These are phyloP conservation scores for Chrysochloris asiatica DNA, from an alignment of 2,113 vertebrate genomes.

Conservation along the genomic window DNA sequence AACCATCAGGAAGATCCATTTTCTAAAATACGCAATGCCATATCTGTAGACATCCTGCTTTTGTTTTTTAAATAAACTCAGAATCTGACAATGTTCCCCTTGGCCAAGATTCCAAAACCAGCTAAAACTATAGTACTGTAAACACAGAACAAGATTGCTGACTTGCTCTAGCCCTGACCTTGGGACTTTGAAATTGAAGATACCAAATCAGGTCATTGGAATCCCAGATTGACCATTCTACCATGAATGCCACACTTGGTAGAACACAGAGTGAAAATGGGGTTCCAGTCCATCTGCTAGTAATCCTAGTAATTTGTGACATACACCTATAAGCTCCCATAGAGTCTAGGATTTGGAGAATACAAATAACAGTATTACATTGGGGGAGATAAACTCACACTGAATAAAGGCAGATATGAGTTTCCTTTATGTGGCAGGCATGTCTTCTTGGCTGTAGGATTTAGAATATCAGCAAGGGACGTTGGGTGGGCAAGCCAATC, in stretches of 20 bases:
- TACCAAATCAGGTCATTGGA: background rate
- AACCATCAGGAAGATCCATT: background rate
- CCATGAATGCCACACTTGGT: background rate
- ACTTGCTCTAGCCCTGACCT: background rate
- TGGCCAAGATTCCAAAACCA: conserved; percentile 32
- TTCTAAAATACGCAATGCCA: background rate
- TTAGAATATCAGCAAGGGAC: conserved; percentile 28
- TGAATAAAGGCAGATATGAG: conserved; percentile 32
- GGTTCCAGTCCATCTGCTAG: background rate
- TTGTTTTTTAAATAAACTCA: conserved; percentile 55
- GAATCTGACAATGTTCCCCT: background rate
- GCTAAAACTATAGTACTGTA: background rate
- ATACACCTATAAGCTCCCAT: background rate
- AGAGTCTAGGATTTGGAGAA: background rate
- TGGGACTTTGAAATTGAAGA: background rate
- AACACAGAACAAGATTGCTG: background rate
- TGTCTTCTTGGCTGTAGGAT: conserved; percentile 57
- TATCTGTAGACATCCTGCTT: conserved; percentile 11
- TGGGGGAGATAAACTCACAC: conserved; percentile 29
- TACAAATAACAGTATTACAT: conserved; percentile 35
- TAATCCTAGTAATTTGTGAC: background rate
- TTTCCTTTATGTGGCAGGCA: conserved; percentile 52
- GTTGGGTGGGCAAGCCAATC: background rate
- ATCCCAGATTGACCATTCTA: background rate
- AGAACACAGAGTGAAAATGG: background rate